phyloP scores from a whole-genome alignment of 2,797 vertebrate genomes.

The Champsocephalus gunnari region DNA sequence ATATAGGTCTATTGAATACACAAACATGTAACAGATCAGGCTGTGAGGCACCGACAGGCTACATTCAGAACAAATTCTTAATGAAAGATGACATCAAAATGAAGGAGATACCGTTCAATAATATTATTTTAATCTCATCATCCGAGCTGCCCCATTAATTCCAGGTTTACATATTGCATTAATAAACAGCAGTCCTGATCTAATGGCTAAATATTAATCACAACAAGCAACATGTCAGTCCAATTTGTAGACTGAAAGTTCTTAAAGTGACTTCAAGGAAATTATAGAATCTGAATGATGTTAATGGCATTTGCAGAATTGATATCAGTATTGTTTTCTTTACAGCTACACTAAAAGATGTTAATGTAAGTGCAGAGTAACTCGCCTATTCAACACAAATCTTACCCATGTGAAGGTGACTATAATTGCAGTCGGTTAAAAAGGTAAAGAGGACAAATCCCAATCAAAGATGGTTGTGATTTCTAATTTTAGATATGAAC shows the following conservation, averaged over 20 bases:
- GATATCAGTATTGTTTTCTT: conserved; percentile 10
- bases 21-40: background rate
- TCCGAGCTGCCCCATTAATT: conserved; percentile 4
- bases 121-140: conserved; percentile 1
- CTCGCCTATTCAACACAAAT: background rate
- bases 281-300: background rate
- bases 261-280: background rate
- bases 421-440: background rate
- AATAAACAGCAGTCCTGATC: background rate
- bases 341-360: background rate
- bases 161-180: background rate
- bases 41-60: background rate
- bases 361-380: background rate
- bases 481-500: background rate
- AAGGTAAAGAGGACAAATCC: background rate
- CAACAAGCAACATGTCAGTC: background rate
- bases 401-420: conserved; percentile 6
- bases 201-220: background rate
- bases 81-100: background rate
- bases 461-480: conserved; percentile 1
- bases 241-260: background rate
- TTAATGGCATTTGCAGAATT: background rate
- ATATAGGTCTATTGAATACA: conserved; percentile 1
- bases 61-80: background rate
- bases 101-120: background rate